These are phyloP conservation scores for Tyrophagus putrescentiae DNA, from an alignment of 1,140 invertebrate genomes.

Conservation along the genomic window DNA sequence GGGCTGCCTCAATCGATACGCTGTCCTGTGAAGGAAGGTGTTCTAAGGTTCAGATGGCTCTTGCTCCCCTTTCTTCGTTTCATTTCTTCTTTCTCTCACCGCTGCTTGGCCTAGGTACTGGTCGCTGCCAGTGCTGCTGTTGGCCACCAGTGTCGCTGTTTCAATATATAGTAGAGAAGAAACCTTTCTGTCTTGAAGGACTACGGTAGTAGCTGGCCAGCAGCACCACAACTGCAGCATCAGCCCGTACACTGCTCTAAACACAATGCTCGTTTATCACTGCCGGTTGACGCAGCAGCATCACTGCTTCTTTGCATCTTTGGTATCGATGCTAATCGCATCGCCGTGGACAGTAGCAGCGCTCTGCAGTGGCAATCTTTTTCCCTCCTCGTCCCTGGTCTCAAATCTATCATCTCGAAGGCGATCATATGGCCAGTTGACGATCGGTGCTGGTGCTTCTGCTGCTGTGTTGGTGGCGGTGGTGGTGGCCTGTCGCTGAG, in stretches of 20 bases:
- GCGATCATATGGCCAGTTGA: slow-evolving; percentile 13
- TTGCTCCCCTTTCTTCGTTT: not conserved
- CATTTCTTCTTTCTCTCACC: no score
- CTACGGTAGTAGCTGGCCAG: not conserved
- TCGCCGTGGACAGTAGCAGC: no score
- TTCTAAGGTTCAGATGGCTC: not conserved
- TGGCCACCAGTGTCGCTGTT: no score
- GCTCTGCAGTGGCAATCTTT: no score
- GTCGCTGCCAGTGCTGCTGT: no score
- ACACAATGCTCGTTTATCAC: slow-evolving; percentile 11
- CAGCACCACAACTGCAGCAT: not conserved
- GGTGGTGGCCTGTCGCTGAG: no score
- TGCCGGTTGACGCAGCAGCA: no score
- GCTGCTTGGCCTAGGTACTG: no score
- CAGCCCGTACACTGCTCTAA: not conserved
- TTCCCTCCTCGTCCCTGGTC: not conserved
- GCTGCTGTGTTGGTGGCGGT: no score
- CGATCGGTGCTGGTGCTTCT: not conserved
- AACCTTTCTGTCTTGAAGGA: no score
- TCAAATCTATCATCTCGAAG: slow-evolving; percentile 4
- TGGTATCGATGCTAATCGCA: slow-evolving; percentile 10
- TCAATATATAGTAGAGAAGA: no score
- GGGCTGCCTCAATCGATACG: slow-evolving; percentile 13
- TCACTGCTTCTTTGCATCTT: no score
- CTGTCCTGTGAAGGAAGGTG: not conserved